Evolutionary conservation across 2,888 invertebrate species (phyloP).

Genomic region (Synergus gifuensis): DNA sequence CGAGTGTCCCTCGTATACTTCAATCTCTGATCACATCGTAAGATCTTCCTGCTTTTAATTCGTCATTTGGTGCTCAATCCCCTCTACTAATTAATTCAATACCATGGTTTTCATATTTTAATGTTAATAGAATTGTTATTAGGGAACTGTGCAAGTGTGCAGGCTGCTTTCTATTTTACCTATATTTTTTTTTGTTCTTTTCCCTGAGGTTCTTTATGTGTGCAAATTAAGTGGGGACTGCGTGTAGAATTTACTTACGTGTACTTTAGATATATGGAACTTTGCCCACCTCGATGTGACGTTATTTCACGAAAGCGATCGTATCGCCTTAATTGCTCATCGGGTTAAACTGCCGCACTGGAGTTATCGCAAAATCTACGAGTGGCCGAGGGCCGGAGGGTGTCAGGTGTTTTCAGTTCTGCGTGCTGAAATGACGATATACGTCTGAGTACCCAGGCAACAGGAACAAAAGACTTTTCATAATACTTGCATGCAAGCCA

Average conservation of each 20-base stretch:
- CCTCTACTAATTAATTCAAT: not conserved
- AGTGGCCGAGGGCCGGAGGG: conserved; percentile 58
- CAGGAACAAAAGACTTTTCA: conserved; percentile 52
- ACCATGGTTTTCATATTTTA: no score
- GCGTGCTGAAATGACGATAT: conserved; percentile 54
- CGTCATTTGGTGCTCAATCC: not conserved
- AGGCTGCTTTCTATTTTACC: not conserved
- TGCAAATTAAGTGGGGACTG: not conserved
- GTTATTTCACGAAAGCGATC: conserved; percentile 72
- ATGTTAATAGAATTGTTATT: no score
- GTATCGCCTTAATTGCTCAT: conserved; percentile 74
- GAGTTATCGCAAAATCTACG: conserved; percentile 71
- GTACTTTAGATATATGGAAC: conserved; percentile 33
- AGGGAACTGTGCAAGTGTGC: no score
- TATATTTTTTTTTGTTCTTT: not conserved
- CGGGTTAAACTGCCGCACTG: conserved; percentile 73
- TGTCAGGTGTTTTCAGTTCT: conserved; percentile 53
- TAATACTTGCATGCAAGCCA: conserved; percentile 8
- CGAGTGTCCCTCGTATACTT: conserved; percentile 52
- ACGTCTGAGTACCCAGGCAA: conserved; percentile 41
- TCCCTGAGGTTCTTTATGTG: not conserved
- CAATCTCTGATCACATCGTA: conserved; percentile 47
- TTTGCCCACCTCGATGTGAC: conserved; percentile 61
- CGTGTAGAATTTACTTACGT: conserved; percentile 13
- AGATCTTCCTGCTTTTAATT: conserved; percentile 52